phyloP scores from a whole-genome alignment of 2,797 vertebrate genomes.

The Oceanodroma leucorhoa region DNA sequence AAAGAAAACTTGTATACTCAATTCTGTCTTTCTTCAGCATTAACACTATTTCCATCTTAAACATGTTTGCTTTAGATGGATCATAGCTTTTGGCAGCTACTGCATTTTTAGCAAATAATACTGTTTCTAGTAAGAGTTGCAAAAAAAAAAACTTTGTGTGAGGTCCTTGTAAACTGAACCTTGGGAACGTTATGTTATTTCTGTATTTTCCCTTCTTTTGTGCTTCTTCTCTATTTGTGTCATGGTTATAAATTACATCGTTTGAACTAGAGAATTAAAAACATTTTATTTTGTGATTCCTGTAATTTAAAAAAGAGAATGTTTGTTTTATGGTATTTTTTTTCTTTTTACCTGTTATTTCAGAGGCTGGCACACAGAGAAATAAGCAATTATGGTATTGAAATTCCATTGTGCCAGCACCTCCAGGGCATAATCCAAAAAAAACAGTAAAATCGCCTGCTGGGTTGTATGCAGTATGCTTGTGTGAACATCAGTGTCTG shows the following conservation, averaged over 20 bases:
- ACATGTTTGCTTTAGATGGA: slow-evolving; percentile 82
- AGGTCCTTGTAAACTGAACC: slow-evolving; percentile 87
- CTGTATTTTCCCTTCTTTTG: slow-evolving; percentile 69
- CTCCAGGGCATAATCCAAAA: slow-evolving; percentile 74
- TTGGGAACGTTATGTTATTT: slow-evolving; percentile 82
- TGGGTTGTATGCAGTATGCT: slow-evolving; percentile 71
- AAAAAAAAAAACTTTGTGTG: slow-evolving; percentile 78
- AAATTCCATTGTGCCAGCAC: slow-evolving; percentile 78
- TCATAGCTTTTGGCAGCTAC: slow-evolving; percentile 84
- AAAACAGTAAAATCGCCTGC: slow-evolving; percentile 72
- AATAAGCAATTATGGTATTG: slow-evolving; percentile 77
- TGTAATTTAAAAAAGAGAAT: slow-evolving; percentile 42
- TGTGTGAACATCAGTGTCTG: slow-evolving; percentile 78
- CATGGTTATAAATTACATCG: slow-evolving; percentile 80
- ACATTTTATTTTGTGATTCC: slow-evolving; percentile 73
- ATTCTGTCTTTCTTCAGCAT: slow-evolving; percentile 72
- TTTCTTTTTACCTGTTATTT: slow-evolving; percentile 77
- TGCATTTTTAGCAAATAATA: slow-evolving; percentile 85
- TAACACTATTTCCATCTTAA: slow-evolving; percentile 81
- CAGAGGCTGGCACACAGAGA: slow-evolving; percentile 71
- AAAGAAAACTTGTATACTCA: slow-evolving; percentile 72
- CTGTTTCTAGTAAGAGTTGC: slow-evolving; percentile 84
- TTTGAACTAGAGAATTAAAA: slow-evolving; percentile 78
- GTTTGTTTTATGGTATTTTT: slow-evolving; percentile 21
- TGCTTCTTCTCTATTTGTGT: slow-evolving; percentile 77